These are phyloP conservation scores for Xestia c-nigrum DNA, from an alignment of 2,888 invertebrate species.

Conservation along the genomic window DNA sequence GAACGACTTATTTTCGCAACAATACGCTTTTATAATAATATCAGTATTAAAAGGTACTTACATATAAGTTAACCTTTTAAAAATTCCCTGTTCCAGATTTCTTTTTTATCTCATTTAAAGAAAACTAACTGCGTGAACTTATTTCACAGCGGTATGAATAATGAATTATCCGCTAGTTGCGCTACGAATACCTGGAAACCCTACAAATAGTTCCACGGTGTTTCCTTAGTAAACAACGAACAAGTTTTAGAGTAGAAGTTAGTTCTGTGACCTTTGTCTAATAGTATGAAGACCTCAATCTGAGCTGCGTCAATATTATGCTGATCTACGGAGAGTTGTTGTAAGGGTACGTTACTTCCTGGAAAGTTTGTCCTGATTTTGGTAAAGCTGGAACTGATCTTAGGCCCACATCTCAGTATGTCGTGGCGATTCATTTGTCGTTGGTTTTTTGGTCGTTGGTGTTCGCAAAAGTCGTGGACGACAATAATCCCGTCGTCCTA, in stretches of 20 bases:
- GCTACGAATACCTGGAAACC: neutral
- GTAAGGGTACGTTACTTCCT: constrained; percentile 4
- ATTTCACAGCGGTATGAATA: neutral
- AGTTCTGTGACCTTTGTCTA: constrained; percentile 24
- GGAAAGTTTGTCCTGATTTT: neutral
- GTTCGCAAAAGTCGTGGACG: too few relatives aligned
- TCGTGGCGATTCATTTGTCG: too few relatives aligned
- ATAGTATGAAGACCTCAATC: constrained; percentile 11
- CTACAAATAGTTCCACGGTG: constrained; percentile 5
- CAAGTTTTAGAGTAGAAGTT: constrained; percentile 38
- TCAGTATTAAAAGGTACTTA: too few relatives aligned
- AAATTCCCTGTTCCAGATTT: too few relatives aligned
- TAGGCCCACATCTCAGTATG: too few relatives aligned
- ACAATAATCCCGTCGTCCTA: too few relatives aligned
- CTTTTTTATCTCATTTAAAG: too few relatives aligned
- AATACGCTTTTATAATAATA: too few relatives aligned
- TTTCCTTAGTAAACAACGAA: constrained; percentile 32
- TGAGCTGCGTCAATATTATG: constrained; percentile 37
- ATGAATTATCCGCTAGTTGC: neutral
- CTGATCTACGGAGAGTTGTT: constrained; percentile 23
- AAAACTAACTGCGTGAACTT: neutral
- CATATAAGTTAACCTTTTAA: too few relatives aligned
- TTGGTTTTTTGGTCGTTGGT: too few relatives aligned
- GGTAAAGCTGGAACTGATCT: neutral
- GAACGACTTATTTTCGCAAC: too few relatives aligned